Percentiles rank a stretch among this genome's conserved stretches.
Evolutionary conservation across 2,888 invertebrate genomes (phyloP).

Genomic region (Eremobia ochroleuca): DNA sequence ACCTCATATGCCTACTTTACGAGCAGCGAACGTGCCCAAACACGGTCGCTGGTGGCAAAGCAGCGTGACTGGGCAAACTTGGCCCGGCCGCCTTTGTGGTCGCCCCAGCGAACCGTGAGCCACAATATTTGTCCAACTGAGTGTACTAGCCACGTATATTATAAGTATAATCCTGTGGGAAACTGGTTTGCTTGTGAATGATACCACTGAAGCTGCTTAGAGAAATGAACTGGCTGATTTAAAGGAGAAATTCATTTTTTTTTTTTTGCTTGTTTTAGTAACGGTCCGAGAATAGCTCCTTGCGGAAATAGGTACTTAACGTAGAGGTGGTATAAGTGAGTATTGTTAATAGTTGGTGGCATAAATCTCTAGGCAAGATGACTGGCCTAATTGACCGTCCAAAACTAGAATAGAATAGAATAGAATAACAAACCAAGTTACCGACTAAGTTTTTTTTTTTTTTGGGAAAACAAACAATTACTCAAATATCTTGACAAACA

Average conservation of each 20-base stretch:
- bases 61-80: slow-evolving; percentile 63
- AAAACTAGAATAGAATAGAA: too few relatives aligned
- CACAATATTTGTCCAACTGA: slow-evolving; percentile 66
- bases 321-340: background rate
- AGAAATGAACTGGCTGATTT: slow-evolving; percentile 47
- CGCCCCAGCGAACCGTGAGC: slow-evolving; percentile 63
- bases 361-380: background rate
- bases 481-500: background rate
- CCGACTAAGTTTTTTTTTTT: too few relatives aligned
- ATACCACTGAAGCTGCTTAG: slow-evolving; percentile 46
- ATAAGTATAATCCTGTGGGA: slow-evolving; percentile 56
- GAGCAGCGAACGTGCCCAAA: slow-evolving; percentile 57
- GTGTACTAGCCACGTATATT: slow-evolving; percentile 43
- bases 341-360: background rate
- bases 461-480: background rate
- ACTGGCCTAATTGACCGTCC: background rate
- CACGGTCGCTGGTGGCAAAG: slow-evolving; percentile 50
- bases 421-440: too few relatives aligned
- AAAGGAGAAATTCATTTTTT: background rate
- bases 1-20: slow-evolving; percentile 45
- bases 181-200: slow-evolving; percentile 58
- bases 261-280: background rate
- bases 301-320: background rate
- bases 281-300: background rate
- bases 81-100: slow-evolving; percentile 50